Base-by-base conservation (phyloP, 2,888 invertebrate genomes). In the Pediacus dermestoides region DNA sequence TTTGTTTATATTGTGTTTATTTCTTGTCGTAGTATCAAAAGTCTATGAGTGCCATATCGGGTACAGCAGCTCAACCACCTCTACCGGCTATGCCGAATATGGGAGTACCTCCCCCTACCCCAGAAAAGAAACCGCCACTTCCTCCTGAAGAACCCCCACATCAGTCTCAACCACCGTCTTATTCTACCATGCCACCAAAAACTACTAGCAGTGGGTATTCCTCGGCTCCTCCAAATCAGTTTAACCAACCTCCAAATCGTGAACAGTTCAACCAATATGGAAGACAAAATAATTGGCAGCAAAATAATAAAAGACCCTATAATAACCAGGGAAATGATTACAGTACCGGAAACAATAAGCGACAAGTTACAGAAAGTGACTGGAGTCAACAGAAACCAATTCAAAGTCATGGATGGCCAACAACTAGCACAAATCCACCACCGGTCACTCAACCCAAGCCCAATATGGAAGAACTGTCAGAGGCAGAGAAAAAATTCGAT, bases 401-500 rank as follows among this genome's bases (percentile, higher is more conserved):
- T 15, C 16, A 32, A 18, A 23, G 16, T 10, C n/a, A n/a, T n/a
- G n/a, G n/a, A n/a, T n/a, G n/a, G n/a, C n/a, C n/a, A n/a, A n/a
- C n/a, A 13, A 26, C 34, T 26, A 8, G 9, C 6, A 39, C 32
- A 16, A 40, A 37, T 34, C 32, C 33, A 4, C n/a, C n/a, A n/a
- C n/a, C n/a, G n/a, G n/a, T n/a, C n/a, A n/a, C n/a, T n/a, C n/a
- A n/a, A n/a, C 33, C 25, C 2, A 41, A 38, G 37, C 34, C 28
- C 8, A 40, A 34, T 25, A 39, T 35, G 9, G 68, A 70, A 39
- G 67, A 67, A 42, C 46, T 75, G 23, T 73, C 75, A 1, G 76
- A 78, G 52, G 88, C 89, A 55, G 90, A 92, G 67, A 82, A 81
- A 64, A 81, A 83, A 41, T 94, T 94, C 70, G 88, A 90, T 62